These are phyloP conservation scores for Drosophila paulistorum DNA, from an alignment of 1,140 invertebrate species.

Conservation along the genomic window DNA sequence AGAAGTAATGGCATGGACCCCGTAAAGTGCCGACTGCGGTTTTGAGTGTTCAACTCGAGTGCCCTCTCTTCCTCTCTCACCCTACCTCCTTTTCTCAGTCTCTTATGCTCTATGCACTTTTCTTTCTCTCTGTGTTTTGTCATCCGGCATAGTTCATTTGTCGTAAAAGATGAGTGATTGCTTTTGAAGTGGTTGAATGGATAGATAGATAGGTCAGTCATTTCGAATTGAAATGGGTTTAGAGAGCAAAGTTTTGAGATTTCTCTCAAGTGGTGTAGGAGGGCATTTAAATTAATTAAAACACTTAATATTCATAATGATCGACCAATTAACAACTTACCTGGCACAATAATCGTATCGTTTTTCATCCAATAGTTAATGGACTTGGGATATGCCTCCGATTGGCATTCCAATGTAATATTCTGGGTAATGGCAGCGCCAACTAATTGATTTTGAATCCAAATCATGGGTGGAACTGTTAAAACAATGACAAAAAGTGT, in stretches of 20 bases:
- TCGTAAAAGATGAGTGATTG: conserved; percentile 64
- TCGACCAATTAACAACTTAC: conserved; percentile 84
- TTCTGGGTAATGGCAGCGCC: conserved; percentile 90
- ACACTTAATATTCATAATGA: background rate
- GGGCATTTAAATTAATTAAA: background rate
- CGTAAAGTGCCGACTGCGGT: conserved; percentile 56
- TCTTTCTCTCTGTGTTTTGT: conserved; percentile 36
- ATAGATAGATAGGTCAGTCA: conserved; percentile 28
- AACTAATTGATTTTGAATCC: conserved; percentile 92
- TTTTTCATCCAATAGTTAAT: conserved; percentile 94
- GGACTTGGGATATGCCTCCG: conserved; percentile 93
- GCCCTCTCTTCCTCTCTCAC: conserved; percentile 14
- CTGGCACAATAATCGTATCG: conserved; percentile 91
- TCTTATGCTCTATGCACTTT: background rate
- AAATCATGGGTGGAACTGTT: conserved; percentile 92
- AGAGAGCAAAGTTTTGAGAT: background rate
- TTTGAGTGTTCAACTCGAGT: conserved; percentile 61
- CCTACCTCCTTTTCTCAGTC: conserved; percentile 15
- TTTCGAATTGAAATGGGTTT: conserved; percentile 34
- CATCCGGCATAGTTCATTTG: conserved; percentile 66
- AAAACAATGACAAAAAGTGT: conserved; percentile 33
- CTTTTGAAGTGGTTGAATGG: conserved; percentile 44
- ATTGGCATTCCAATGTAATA: conserved; percentile 90
- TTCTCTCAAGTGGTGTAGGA: background rate
- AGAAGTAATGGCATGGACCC: conserved; percentile 11